Evolutionary conservation across 1,140 invertebrate species (phyloP).

Genomic region (Platyscapa corneri): DNA sequence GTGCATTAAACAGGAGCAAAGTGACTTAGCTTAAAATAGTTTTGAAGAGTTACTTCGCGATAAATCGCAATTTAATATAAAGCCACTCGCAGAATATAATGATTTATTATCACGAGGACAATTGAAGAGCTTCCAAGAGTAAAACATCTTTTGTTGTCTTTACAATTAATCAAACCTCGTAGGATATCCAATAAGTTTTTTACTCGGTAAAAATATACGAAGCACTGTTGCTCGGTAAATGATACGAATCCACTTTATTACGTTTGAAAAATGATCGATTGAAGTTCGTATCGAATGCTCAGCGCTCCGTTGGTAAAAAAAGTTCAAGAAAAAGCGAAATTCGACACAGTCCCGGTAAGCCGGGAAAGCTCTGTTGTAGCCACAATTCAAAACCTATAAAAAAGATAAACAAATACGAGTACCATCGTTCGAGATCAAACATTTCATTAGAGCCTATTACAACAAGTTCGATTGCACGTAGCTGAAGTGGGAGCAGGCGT

Average conservation of each 20-base stretch:
- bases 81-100: background rate
- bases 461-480: background rate
- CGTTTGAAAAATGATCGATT: background rate
- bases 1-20: no score
- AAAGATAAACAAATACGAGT: background rate
- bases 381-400: background rate
- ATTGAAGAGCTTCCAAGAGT: background rate
- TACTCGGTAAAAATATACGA: background rate
- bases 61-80: background rate
- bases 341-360: background rate
- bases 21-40: background rate
- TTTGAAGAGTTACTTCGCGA: background rate
- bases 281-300: background rate
- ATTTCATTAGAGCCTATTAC: background rate
- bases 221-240: background rate
- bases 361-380: no score
- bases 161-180: background rate
- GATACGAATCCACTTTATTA: background rate
- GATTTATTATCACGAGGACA: background rate
- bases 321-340: background rate
- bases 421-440: background rate
- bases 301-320: background rate
- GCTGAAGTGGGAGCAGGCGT: background rate
- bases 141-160: background rate
- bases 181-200: background rate